phyloP scores from a whole-genome alignment of 2,888 invertebrate genomes.

The Pollenia angustigena region DNA sequence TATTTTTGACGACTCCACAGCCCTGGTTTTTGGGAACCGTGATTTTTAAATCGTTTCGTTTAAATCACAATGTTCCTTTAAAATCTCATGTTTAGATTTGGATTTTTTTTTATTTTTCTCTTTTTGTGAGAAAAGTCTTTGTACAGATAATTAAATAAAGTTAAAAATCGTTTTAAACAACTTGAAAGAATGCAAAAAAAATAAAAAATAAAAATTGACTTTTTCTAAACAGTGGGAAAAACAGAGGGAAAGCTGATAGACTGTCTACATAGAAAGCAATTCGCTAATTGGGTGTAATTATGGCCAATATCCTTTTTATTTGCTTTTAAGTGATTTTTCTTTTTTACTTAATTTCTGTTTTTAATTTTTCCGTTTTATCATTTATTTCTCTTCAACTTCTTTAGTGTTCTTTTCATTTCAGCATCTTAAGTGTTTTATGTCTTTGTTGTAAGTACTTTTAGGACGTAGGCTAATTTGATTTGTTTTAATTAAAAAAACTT shows the following conservation, averaged over 20 bases:
- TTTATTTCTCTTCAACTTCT: not conserved
- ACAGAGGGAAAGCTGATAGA: too few species aligned
- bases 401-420: not conserved
- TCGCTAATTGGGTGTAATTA: conserved; percentile 16
- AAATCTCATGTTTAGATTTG: not conserved
- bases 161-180: conserved; percentile 7
- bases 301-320: not conserved
- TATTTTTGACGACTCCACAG: too few species aligned
- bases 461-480: too few species aligned
- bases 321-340: not conserved
- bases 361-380: not conserved
- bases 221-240: too few species aligned
- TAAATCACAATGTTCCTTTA: too few species aligned
- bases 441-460: not conserved
- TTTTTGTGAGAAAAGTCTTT: not conserved
- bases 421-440: not conserved
- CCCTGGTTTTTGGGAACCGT: too few species aligned
- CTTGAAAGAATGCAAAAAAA: not conserved
- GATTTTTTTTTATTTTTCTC: not conserved
- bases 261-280: not conserved
- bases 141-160: conserved; percentile 6
- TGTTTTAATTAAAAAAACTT: too few species aligned
- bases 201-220: not conserved
- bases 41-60: too few species aligned
- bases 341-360: conserved; percentile 3